Percentiles rank a stretch among this genome's conserved stretches.
Conservation (phyloP, 2,113 vertebrate genomes). For the Pelvicachromis taeniatus region DNA sequence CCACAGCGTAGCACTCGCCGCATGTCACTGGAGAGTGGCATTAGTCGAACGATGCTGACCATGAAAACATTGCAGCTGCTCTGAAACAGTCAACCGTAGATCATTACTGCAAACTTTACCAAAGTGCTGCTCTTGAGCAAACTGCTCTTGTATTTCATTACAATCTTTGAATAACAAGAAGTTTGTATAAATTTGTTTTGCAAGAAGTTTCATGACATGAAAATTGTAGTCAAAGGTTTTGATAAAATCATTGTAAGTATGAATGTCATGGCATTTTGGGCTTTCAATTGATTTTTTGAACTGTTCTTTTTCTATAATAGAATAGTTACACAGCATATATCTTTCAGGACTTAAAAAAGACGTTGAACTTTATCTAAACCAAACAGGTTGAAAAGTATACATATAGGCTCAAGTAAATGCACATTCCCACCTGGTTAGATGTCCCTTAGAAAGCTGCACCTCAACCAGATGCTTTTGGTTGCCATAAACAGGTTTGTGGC, state of each 20-base stretch:
- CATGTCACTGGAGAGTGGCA: too few relatives aligned
- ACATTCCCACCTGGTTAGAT: background rate
- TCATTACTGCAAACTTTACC: background rate
- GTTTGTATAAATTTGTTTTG: background rate
- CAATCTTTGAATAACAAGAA: background rate
- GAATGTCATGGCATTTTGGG: background rate
- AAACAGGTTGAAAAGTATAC: background rate
- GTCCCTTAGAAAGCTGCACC: background rate
- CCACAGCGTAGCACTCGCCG: too few relatives aligned
- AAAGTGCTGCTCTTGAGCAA: background rate
- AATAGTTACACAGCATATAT: background rate
- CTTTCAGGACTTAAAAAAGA: background rate
- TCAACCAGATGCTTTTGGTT: background rate
- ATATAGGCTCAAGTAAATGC: background rate
- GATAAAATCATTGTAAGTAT: background rate
- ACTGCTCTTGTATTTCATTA: background rate
- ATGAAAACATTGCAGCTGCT: background rate
- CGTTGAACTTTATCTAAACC: background rate
- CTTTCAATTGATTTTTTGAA: background rate
- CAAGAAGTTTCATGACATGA: background rate
- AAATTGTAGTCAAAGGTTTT: background rate
- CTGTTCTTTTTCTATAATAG: background rate
- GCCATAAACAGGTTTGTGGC: background rate
- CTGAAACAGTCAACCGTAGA: background rate
- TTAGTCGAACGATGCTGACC: too few relatives aligned